Percentiles rank a stretch among this genome's conserved stretches.
These are phyloP conservation scores for Crossaster papposus DNA, from an alignment of 53 echinoderm and acorn worm species.

Conservation along the genomic window DNA sequence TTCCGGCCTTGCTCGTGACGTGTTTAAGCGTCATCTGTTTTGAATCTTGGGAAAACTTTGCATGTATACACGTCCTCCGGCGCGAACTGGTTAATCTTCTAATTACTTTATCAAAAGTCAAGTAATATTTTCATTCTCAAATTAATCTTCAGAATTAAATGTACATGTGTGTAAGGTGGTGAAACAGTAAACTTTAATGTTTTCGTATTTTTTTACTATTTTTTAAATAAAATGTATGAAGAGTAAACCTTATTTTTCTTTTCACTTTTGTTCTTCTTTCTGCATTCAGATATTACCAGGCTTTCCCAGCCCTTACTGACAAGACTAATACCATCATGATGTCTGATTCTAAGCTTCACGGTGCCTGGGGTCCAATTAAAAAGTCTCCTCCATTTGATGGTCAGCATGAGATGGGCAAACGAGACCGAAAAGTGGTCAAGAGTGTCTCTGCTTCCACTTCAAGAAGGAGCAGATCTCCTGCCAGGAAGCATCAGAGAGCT, in stretches of 20 bases:
- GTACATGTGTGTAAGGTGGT: too few relatives aligned
- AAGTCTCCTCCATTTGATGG: conserved; percentile 57
- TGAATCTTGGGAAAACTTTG: too few relatives aligned
- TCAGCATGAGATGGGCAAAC: conserved; percentile 24
- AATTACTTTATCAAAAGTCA: too few relatives aligned
- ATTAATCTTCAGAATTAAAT: too few relatives aligned
- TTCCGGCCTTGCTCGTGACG: too few relatives aligned
- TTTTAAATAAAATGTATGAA: background rate
- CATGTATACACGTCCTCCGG: too few relatives aligned
- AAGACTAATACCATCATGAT: conserved; percentile 50
- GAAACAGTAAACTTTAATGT: too few relatives aligned
- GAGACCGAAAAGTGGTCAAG: conserved; percentile 55
- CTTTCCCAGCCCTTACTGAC: conserved; percentile 92
- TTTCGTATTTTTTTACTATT: too few relatives aligned
- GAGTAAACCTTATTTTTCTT: background rate
- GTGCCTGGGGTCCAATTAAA: conserved; percentile 77
- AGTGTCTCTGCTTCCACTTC: conserved; percentile 88
- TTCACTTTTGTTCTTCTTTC: background rate
- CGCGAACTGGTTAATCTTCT: too few relatives aligned
- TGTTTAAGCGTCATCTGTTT: too few relatives aligned
- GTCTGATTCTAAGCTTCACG: conserved; percentile 74
- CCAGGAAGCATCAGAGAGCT: conserved; percentile 78
- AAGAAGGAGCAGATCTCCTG: conserved; percentile 81
- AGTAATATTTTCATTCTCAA: too few relatives aligned
- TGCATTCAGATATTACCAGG: conserved; percentile 84